Percentiles rank a stretch among this genome's conserved stretches.
These are phyloP conservation scores for Peromyscus attwateri DNA, from an alignment of 2,797 vertebrate species.

Conservation along the genomic window DNA sequence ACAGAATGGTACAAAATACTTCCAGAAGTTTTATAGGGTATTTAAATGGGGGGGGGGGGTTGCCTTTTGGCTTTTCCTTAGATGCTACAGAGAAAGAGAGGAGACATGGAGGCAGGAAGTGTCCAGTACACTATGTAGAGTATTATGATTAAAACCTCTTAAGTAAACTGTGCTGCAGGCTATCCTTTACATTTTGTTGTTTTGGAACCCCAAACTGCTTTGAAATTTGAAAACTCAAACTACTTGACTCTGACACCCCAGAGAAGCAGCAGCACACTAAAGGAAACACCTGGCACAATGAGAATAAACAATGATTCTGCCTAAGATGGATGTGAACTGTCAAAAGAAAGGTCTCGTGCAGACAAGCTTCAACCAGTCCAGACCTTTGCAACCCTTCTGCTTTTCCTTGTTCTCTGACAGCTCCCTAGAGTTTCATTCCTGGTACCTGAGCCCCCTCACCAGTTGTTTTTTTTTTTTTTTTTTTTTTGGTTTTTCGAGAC, in stretches of 20 bases:
- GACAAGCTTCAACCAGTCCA: constrained; percentile 66
- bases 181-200: constrained; percentile 67
- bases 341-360: constrained; percentile 64
- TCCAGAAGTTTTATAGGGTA: constrained; percentile 27
- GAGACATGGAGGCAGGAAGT: constrained; percentile 44
- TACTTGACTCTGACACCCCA: constrained; percentile 46
- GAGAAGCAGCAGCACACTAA: constrained; percentile 63
- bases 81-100: not conserved
- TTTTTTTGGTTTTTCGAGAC: too few species aligned
- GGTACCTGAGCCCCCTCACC: not conserved
- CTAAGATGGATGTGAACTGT: constrained; percentile 76
- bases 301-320: constrained; percentile 75
- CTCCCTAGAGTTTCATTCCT: constrained; percentile 56
- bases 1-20: not conserved
- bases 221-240: constrained; percentile 71
- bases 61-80: constrained; percentile 10
- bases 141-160: constrained; percentile 73
- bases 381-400: constrained; percentile 56
- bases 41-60: constrained; percentile 2
- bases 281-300: constrained; percentile 69
- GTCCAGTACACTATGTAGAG: constrained; percentile 57
- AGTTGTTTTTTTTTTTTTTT: too few species aligned
- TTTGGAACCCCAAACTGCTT: constrained; percentile 72
- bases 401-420: constrained; percentile 68
- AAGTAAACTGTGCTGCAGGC: constrained; percentile 70